Percentiles rank a stretch among this genome's conserved stretches.
phyloP scores from a whole-genome alignment of 2,888 invertebrate genomes.

The Elmis aenea region DNA sequence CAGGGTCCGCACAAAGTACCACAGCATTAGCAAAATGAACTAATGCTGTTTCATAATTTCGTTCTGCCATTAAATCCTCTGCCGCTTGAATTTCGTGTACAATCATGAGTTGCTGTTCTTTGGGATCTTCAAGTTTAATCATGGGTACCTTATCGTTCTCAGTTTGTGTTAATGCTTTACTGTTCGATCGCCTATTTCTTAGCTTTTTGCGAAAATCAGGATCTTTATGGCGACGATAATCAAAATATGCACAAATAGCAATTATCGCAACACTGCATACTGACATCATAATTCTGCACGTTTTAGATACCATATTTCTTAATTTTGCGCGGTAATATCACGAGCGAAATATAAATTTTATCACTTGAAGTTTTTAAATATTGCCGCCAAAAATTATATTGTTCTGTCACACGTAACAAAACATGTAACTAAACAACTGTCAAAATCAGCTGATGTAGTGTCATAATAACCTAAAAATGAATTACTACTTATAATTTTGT shows the following conservation, averaged over 20 bases:
- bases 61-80: conserved; percentile 25
- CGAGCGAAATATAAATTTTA: no score
- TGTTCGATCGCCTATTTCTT: conserved; percentile 5
- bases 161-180: not conserved
- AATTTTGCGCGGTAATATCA: no score
- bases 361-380: no score
- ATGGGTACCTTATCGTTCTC: not conserved
- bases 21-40: conserved; percentile 31
- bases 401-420: no score
- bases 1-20: conserved; percentile 27
- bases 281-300: no score
- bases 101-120: conserved; percentile 19
- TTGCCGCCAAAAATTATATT: no score
- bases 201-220: conserved; percentile 12
- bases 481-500: no score
- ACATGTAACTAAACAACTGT: not conserved
- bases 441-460: conserved; percentile 4
- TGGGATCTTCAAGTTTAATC: not conserved
- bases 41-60: conserved; percentile 25
- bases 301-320: no score
- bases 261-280: conserved; percentile 6
- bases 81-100: conserved; percentile 28
- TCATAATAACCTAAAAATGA: no score
- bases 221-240: conserved; percentile 11
- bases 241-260: conserved; percentile 13